Conservation (phyloP, 1,140 invertebrate species). For the Drusus annulatus region DNA sequence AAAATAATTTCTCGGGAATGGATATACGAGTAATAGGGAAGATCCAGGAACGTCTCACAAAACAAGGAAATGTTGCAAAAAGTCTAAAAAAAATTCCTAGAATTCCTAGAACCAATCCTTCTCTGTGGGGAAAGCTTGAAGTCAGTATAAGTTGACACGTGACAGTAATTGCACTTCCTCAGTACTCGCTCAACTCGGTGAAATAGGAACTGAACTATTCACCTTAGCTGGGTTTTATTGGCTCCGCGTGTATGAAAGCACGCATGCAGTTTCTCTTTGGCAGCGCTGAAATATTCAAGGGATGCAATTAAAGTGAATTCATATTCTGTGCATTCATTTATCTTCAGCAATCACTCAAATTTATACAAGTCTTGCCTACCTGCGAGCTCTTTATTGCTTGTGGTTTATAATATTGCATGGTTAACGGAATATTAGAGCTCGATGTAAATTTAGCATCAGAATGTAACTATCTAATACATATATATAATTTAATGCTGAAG, state of each 20-base stretch:
- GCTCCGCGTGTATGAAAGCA: slow-evolving; percentile 30
- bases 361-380: too few species aligned
- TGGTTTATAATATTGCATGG: too few species aligned
- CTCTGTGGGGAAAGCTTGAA: neutral
- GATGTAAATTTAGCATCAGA: too few species aligned
- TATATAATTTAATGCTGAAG: too few species aligned
- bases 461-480: too few species aligned
- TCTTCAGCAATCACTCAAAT: too few species aligned
- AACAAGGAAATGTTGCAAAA: neutral
- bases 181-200: neutral
- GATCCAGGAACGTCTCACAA: too few species aligned
- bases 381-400: too few species aligned
- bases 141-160: neutral
- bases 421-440: too few species aligned
- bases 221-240: slow-evolving; percentile 18
- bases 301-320: neutral
- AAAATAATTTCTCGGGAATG: neutral
- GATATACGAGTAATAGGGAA: neutral
- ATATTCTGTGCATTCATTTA: too few species aligned
- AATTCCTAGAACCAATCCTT: neutral
- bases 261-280: slow-evolving; percentile 5
- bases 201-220: slow-evolving; percentile 19
- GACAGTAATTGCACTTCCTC: slow-evolving; percentile 51
- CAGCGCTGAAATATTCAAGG: slow-evolving; percentile 16
- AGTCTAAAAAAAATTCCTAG: neutral